phyloP scores from a whole-genome alignment of 1,140 invertebrate species.

The Hylyphantes graminicola region DNA sequence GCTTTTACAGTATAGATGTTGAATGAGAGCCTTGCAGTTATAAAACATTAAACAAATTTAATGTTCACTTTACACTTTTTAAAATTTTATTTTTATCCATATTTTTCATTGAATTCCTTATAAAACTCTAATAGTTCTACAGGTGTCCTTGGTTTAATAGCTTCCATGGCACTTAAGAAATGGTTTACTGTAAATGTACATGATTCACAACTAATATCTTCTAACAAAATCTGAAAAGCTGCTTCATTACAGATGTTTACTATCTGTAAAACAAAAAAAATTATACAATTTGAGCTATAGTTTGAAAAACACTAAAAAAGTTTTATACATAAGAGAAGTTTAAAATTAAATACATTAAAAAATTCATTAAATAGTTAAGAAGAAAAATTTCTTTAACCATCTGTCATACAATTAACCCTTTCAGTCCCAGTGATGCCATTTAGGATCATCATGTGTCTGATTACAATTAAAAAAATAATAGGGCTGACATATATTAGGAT shows the following conservation, averaged over 20 bases:
- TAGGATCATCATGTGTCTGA: too few species aligned
- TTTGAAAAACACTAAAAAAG: too few species aligned
- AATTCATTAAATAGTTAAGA: not conserved
- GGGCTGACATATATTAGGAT: too few species aligned
- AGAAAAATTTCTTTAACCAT: not conserved
- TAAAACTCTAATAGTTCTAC: conserved; percentile 77
- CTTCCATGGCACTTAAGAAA: conserved; percentile 77
- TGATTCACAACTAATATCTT: conserved; percentile 73
- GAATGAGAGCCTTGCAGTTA: too few species aligned
- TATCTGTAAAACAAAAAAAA: conserved; percentile 69
- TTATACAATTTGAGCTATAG: not conserved
- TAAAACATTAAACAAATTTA: too few species aligned
- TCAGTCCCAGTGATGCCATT: not conserved
- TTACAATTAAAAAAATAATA: too few species aligned
- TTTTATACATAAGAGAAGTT: not conserved
- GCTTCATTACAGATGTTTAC: conserved; percentile 88
- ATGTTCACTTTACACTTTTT: not conserved
- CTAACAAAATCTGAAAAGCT: conserved; percentile 81
- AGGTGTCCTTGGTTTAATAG: conserved; percentile 79
- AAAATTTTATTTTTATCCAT: not conserved
- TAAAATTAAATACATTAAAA: not conserved
- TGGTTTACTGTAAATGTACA: conserved; percentile 72
- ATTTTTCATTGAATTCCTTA: conserved; percentile 65
- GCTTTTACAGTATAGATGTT: too few species aligned
- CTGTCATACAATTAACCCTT: not conserved